phyloP scores from a whole-genome alignment of 2,113 vertebrate genomes.

The Petroica traversi region DNA sequence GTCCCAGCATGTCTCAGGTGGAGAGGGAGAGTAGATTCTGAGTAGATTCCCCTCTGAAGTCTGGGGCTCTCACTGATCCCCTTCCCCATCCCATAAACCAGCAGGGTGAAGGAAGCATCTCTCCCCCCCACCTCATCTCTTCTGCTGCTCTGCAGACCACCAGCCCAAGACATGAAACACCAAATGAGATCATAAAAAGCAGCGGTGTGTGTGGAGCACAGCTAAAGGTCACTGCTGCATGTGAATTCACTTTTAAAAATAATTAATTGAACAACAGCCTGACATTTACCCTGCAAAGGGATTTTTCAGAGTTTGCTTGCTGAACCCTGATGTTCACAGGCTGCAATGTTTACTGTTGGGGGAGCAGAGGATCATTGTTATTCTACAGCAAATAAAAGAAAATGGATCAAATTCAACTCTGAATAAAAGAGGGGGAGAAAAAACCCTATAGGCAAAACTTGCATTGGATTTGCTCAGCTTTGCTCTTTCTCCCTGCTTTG shows the following conservation, averaged over 20 bases:
- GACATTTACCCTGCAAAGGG: conserved; percentile 61
- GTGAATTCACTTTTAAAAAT: conserved; percentile 51
- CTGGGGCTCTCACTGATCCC: not conserved
- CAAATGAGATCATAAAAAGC: conserved; percentile 7
- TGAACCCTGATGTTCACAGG: conserved; percentile 27
- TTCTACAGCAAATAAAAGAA: conserved; percentile 50
- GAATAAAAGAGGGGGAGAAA: not conserved
- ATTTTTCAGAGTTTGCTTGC: conserved; percentile 50
- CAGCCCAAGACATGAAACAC: not conserved
- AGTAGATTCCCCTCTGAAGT: not conserved
- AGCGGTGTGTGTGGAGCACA: not conserved
- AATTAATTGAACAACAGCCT: conserved; percentile 55
- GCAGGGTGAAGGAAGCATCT: not conserved
- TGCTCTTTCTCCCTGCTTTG: not conserved
- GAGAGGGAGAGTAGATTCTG: not conserved
- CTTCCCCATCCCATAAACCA: not conserved
- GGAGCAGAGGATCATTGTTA: conserved; percentile 21
- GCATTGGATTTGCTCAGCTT: not conserved
- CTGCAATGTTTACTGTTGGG: conserved; percentile 33
- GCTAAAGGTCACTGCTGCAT: conserved; percentile 56
- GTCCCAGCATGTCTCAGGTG: not conserved
- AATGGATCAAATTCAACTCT: conserved; percentile 24
- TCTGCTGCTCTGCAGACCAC: not conserved
- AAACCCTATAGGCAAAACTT: not conserved
- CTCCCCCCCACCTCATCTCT: not conserved